These are phyloP conservation scores for Bombus superbus DNA, from an alignment of 1,140 invertebrate genomes.

Conservation along the genomic window DNA sequence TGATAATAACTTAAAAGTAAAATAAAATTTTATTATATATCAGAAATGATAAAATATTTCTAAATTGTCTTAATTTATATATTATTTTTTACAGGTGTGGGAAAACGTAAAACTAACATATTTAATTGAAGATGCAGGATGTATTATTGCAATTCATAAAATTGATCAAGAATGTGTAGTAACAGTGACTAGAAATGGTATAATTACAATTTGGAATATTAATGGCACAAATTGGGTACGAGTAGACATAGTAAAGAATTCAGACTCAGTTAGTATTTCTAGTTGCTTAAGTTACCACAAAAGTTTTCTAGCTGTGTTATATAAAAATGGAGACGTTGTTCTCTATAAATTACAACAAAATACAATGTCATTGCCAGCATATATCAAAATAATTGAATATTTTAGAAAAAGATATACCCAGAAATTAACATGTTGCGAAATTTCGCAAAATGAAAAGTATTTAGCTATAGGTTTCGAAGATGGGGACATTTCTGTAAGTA, in stretches of 20 bases:
- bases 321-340: constrained; percentile 45
- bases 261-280: constrained; percentile 55
- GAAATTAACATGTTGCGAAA: constrained; percentile 72
- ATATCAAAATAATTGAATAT: constrained; percentile 38
- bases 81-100: constrained; percentile 58
- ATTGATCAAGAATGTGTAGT: constrained; percentile 65
- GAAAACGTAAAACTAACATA: constrained; percentile 37
- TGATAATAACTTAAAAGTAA: constrained; percentile 69
- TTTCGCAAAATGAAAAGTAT: constrained; percentile 76
- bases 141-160: constrained; percentile 69
- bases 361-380: neutral
- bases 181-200: constrained; percentile 69
- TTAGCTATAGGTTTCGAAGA: constrained; percentile 76
- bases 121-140: constrained; percentile 59
- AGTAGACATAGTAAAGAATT: constrained; percentile 40
- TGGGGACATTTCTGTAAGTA: constrained; percentile 77
- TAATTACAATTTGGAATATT: constrained; percentile 71
- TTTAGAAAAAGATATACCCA: constrained; percentile 46
- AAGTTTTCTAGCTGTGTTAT: constrained; percentile 71
- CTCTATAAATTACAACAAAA: constrained; percentile 49
- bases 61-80: neutral
- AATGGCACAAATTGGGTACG: constrained; percentile 59
- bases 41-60: constrained; percentile 2
- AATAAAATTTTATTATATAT: neutral
- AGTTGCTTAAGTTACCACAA: constrained; percentile 72